Percentiles rank a stretch among this genome's conserved stretches.
Evolutionary conservation across 2,797 vertebrate genomes (phyloP).

Genomic region (Syncerus caffer): DNA sequence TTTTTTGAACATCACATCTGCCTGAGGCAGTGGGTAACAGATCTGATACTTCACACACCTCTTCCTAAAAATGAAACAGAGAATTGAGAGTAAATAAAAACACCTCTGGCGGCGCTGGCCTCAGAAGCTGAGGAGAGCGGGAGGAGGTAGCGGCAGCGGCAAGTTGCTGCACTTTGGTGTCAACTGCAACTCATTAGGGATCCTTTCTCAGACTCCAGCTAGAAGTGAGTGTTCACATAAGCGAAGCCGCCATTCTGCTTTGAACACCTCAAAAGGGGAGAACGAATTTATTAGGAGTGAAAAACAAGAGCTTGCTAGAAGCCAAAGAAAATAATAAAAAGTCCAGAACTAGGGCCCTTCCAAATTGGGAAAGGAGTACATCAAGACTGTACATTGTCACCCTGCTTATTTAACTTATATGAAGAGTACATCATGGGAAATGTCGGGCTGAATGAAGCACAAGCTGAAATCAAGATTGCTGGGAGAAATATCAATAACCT

Average conservation of each 20-base stretch:
- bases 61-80: not conserved
- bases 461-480: not conserved
- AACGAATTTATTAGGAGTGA: constrained; percentile 82
- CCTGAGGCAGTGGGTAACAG: not conserved
- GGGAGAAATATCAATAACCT: not conserved
- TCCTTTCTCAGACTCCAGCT: constrained; percentile 75
- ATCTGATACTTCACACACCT: not conserved
- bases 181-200: constrained; percentile 80
- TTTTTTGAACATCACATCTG: not conserved
- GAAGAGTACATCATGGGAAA: not conserved
- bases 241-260: constrained; percentile 73
- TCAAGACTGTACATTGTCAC: not conserved
- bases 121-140: not conserved
- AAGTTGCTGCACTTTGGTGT: constrained; percentile 75
- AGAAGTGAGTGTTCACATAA: constrained; percentile 81
- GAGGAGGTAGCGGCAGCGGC: not conserved
- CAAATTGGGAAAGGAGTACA: constrained; percentile 5
- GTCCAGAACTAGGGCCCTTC: constrained; percentile 75
- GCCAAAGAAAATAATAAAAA: constrained; percentile 80
- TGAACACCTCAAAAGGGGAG: constrained; percentile 77
- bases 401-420: not conserved
- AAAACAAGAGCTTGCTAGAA: constrained; percentile 80
- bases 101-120: not conserved
- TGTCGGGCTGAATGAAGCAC: not conserved
- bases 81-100: not conserved